Evolutionary conservation across 2,113 vertebrate species (phyloP), one percentile per base, ranked within the genome.

Genomic region (Pangasianodon hypophthalmus): DNA sequence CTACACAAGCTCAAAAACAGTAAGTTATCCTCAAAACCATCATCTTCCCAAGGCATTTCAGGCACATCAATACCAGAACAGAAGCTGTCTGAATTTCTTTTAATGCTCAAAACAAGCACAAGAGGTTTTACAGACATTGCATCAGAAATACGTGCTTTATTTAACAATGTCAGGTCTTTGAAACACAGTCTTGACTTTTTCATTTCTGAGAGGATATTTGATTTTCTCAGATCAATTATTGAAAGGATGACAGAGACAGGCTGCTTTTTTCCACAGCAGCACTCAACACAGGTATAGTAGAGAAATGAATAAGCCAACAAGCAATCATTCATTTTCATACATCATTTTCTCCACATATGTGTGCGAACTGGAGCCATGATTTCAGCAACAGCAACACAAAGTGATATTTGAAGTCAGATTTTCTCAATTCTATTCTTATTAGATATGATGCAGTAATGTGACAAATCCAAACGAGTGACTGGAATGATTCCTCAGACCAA

Each of bases 211-310:
- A 86, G 62, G 67, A 82, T 46, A 73, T 24, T 56, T 19, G 9
- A 62, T 79, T 54, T 87, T 54, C 54, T 85, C 90, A 86, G 52
- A 52, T 91, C 60, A 69, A 52, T 88, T 88, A 37, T 50, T 88
- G 52, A 88, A 88, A 81, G 37, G 48, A 80, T 73, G 81, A 84
- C 73, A 81, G 58, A 83, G 73, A 85, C 37, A 58, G 80, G 37
- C 46, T 58, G 58, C 10, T 46, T 37, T 37, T 10, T 37, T 10
- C 41, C 77, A 19, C 16, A 19, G 4, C 18, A 37, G 52, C n/a
- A 19, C 48, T 54, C 29, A 52, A 8, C 26, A 32, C 4, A 81
- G 46, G 24, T 48, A 29, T 79, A 48, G 48, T 14, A 80, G 44
- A 48, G 46, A 50, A 46, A 48, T 29, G 48, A 81, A 50, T 6